Conservation (phyloP, 1,140 invertebrate genomes). For the Drosophila novamexicana region DNA sequence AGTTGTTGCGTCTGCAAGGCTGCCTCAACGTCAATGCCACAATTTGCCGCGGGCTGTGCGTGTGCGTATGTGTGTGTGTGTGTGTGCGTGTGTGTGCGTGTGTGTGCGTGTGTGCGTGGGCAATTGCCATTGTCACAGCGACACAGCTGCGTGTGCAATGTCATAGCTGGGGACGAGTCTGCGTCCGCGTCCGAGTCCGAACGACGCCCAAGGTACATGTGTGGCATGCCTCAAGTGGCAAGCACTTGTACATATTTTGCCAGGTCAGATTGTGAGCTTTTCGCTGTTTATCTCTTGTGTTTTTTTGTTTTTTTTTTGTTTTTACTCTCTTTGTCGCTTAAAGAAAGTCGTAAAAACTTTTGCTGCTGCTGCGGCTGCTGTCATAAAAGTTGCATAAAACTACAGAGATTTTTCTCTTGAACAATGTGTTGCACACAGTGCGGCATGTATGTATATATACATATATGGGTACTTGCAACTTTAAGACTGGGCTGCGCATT, state of each 20-base stretch:
- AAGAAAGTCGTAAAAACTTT: constrained; percentile 37
- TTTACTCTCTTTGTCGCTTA: constrained; percentile 11
- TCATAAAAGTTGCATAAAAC: constrained; percentile 80
- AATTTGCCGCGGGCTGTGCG: constrained; percentile 20
- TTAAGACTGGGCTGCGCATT: constrained; percentile 39
- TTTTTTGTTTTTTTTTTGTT: constrained; percentile 9
- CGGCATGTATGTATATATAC: constrained; percentile 1
- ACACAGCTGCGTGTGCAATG: constrained; percentile 13
- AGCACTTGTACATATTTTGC: constrained; percentile 7
- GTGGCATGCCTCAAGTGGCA: constrained; percentile 33
- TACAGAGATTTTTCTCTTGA: constrained; percentile 65
- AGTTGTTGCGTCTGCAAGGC: neutral
- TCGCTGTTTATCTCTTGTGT: constrained; percentile 32
- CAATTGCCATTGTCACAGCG: constrained; percentile 31
- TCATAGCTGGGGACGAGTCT: neutral
- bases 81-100: constrained; percentile 3
- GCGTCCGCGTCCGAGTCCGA: neutral
- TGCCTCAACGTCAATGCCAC: constrained; percentile 22
- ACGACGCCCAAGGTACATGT: constrained; percentile 7
- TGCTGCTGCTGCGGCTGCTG: constrained; percentile 51
- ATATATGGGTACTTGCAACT: constrained; percentile 41
- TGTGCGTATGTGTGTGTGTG: constrained; percentile 3
- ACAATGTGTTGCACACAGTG: constrained; percentile 31
- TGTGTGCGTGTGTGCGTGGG: constrained; percentile 12
- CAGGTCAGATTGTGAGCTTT: constrained; percentile 27